A percentile compares a stretch with the other conserved stretches of the same genome.
These are phyloP conservation scores for Drosophila arizonae DNA, from an alignment of 1,140 invertebrate species.

Conservation along the genomic window DNA sequence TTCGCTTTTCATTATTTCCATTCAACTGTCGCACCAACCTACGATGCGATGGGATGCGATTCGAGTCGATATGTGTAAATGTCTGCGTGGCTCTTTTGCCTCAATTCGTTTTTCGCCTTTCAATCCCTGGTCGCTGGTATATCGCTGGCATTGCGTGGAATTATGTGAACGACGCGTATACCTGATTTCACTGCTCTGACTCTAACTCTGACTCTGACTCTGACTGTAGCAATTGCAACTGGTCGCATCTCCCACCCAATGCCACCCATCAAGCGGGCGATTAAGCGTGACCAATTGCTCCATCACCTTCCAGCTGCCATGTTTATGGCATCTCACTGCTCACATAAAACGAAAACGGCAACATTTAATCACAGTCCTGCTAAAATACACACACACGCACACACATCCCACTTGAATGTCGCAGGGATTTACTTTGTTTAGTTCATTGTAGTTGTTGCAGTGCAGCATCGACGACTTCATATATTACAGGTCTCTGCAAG, in stretches of 20 bases:
- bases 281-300: constrained; percentile 78
- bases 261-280: constrained; percentile 49
- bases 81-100: constrained; percentile 16
- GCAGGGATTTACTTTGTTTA: constrained; percentile 24
- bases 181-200: constrained; percentile 49
- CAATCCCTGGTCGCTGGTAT: constrained; percentile 20
- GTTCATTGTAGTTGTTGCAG: constrained; percentile 10
- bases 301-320: constrained; percentile 50
- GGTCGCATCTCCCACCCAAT: background rate
- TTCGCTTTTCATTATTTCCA: constrained; percentile 82
- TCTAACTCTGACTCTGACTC: background rate
- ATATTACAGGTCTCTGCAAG: constrained; percentile 47
- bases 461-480: constrained; percentile 57
- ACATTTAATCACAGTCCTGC: constrained; percentile 62
- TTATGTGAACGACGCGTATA: constrained; percentile 68
- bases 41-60: background rate
- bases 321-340: constrained; percentile 51
- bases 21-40: constrained; percentile 54
- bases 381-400: constrained; percentile 16
- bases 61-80: constrained; percentile 12
- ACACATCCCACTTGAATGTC: constrained; percentile 10
- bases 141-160: constrained; percentile 55
- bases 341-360: constrained; percentile 45
- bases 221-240: background rate
- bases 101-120: constrained; percentile 35